Base-by-base conservation (phyloP, 2,797 vertebrate species). In the Kryptopterus vitreolus region DNA sequence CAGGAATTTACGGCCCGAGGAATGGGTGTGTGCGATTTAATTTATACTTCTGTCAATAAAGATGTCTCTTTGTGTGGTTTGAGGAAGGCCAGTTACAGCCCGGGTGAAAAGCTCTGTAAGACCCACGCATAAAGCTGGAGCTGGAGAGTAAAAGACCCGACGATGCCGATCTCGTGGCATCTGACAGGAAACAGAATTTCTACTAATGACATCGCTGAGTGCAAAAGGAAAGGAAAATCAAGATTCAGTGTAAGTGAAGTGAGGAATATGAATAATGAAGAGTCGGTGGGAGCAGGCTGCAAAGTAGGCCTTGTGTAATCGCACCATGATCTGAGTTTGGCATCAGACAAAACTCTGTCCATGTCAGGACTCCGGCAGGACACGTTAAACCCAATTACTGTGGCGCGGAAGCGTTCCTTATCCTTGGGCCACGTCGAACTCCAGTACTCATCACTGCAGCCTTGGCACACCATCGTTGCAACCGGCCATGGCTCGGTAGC, bases 311-410 rank as follows among this genome's bases (percentile, higher is more conserved):
- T 52, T 72, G 63, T 55, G 5, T 80, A 76, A 80, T 78, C 53
- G 24, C 58, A 50, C 71, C 50, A 57, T 75, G 81, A 80, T 84
- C 80, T 79, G 76, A 83, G 80, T 55, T 75, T 43, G 31, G 76
- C 81, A 58, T 68, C 29, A 63, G 72, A 76, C 82, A 73, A 80
- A 83, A 66, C 71, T 46, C 66, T n/a, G 50, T 55, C 57, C 74
- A 20, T 24, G 73, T 75, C 77, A 68, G 48, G 69, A 43, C 62
- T 69, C 77, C 62, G 80, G 81, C 63, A 82, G 80, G 82, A 31
- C 80, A 85, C 57, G 65, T 84, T 83, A 86, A 82, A 85, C 69
- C 80, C 84, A 80, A 87, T 84, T 86, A 83, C 58, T 61, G 79
- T 73, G 68, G 80, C 69, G 75, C 76, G 70, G 20, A 57, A 72